Percentiles rank a stretch among this genome's conserved stretches.
These are phyloP conservation scores for Propithecus coquereli DNA, from an alignment of 2,113 vertebrate genomes.

Conservation along the genomic window DNA sequence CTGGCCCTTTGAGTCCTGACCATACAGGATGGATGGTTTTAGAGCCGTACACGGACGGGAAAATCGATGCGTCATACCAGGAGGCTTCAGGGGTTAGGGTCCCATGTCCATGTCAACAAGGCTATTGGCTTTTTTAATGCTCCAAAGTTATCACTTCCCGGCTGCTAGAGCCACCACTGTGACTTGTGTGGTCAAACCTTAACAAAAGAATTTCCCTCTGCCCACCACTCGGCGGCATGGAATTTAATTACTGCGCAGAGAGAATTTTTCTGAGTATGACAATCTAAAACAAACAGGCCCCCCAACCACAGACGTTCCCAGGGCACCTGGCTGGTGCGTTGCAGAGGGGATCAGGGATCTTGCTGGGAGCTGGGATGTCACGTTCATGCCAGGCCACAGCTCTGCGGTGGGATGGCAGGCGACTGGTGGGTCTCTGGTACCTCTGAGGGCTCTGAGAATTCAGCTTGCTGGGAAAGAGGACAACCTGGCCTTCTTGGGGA, in stretches of 20 bases:
- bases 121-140: slow-evolving; percentile 99
- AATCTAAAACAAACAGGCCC: neutral
- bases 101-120: slow-evolving; percentile 99
- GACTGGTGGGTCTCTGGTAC: neutral
- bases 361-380: neutral
- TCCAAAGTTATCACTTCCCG: slow-evolving; percentile 96
- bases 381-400: accelerated
- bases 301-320: neutral
- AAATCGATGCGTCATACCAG: slow-evolving; percentile 99
- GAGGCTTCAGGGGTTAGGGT: slow-evolving; percentile 99
- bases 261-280: slow-evolving; percentile 76
- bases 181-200: slow-evolving; percentile 95
- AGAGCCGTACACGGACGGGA: slow-evolving; percentile 94
- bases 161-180: slow-evolving; percentile 87
- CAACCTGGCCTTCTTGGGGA: neutral
- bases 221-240: slow-evolving; percentile 79
- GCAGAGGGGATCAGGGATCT: neutral
- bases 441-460: neutral
- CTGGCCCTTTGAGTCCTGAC: slow-evolving; percentile 91
- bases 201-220: slow-evolving; percentile 92
- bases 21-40: slow-evolving; percentile 98
- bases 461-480: neutral
- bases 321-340: neutral
- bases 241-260: slow-evolving; percentile 85
- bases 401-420: accelerated